A percentile compares a stretch with the other conserved stretches of the same genome.
Evolutionary conservation across 2,888 invertebrate genomes (phyloP).

Genomic region (Teleiodes luculella): DNA sequence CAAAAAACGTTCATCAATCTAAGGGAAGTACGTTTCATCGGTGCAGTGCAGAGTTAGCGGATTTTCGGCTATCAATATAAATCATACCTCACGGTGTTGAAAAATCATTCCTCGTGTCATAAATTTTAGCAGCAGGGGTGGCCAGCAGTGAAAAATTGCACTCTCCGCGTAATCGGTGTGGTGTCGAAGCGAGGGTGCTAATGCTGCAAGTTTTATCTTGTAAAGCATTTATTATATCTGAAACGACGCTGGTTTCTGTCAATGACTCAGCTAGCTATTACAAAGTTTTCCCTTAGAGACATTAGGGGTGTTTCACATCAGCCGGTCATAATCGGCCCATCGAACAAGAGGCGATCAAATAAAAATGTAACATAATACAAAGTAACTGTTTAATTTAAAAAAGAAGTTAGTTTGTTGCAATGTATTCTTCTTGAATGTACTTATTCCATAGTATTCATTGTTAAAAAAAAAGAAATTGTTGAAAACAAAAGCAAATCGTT

Average conservation of each 20-base stretch:
- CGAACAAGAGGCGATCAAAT: too few relatives aligned
- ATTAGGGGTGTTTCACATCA: too few relatives aligned
- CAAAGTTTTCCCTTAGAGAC: too few relatives aligned
- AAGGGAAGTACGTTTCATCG: slow-evolving; percentile 70
- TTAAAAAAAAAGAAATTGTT: too few relatives aligned
- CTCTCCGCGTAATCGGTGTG: slow-evolving; percentile 58
- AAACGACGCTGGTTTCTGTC: slow-evolving; percentile 40
- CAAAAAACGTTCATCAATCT: slow-evolving; percentile 27
- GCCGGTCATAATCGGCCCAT: too few relatives aligned
- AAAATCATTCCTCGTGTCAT: slow-evolving; percentile 72
- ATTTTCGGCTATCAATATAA: slow-evolving; percentile 39
- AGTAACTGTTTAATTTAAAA: too few relatives aligned
- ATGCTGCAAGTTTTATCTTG: slow-evolving; percentile 69
- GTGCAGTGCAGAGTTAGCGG: slow-evolving; percentile 32
- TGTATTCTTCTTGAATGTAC: too few relatives aligned
- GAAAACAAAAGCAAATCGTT: too few relatives aligned
- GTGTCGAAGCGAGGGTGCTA: slow-evolving; percentile 67
- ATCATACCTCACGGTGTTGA: slow-evolving; percentile 69
- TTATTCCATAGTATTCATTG: too few relatives aligned
- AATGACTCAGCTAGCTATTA: slow-evolving; percentile 33
- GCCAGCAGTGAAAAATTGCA: slow-evolving; percentile 71
- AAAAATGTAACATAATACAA: too few relatives aligned
- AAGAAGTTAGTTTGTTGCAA: too few relatives aligned
- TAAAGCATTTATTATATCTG: slow-evolving; percentile 63
- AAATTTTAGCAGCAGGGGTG: slow-evolving; percentile 66